Percentiles rank a stretch among this genome's conserved stretches.
These are phyloP conservation scores for Clarias pachynema DNA, from an alignment of 2,797 vertebrate genomes.

Conservation along the genomic window DNA sequence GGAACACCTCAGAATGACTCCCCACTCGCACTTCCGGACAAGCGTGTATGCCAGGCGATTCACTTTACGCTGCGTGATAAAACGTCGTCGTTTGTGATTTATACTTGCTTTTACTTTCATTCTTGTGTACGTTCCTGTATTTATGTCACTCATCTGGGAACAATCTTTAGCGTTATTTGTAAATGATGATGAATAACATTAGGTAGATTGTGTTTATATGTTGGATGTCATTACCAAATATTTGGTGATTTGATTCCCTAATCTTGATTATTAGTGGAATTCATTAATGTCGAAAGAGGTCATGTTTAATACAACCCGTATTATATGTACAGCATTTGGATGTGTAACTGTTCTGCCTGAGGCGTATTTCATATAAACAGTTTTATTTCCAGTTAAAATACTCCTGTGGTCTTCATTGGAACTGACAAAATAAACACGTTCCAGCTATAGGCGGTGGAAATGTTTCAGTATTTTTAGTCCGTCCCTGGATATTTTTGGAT, in stretches of 20 bases:
- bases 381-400: slow-evolving; percentile 12
- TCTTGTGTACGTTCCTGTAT: not conserved
- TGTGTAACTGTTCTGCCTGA: not conserved
- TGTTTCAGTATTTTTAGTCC: slow-evolving; percentile 8
- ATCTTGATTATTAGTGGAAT: not conserved
- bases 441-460: not conserved
- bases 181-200: not conserved
- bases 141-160: not conserved
- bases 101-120: not conserved
- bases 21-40: slow-evolving; percentile 41
- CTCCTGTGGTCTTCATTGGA: not conserved
- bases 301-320: not conserved
- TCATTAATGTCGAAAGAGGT: not conserved
- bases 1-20: slow-evolving; percentile 50
- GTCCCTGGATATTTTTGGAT: slow-evolving; percentile 21
- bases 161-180: not conserved
- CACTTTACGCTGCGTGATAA: not conserved
- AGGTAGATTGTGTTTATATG: not conserved
- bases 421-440: not conserved
- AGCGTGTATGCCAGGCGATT: slow-evolving; percentile 14
- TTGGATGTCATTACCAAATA: not conserved
- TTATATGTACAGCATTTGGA: slow-evolving; percentile 1
- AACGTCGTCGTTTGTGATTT: not conserved
- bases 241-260: not conserved
- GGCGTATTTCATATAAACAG: slow-evolving; percentile 27